Base-by-base conservation (phyloP, 2,113 vertebrate genomes). In the Ammodytes dubius region DNA sequence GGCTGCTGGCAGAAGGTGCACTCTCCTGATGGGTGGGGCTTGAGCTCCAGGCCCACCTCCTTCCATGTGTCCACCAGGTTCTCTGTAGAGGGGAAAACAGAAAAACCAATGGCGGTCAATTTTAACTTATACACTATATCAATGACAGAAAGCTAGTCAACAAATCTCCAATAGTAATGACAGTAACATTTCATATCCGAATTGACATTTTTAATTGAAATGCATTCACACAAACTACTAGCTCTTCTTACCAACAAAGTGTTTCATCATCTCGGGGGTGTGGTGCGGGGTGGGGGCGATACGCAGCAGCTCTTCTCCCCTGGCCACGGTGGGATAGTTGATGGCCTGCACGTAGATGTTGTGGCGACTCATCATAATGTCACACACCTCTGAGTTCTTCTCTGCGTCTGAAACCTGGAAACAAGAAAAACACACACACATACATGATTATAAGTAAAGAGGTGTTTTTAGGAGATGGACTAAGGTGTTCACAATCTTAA, bases 261-360 rank as follows among this genome's bases (percentile, higher is more conserved):
- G 97, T 81, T 87, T 95, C 97, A 99, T 99, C 98, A 99, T 99
- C 94, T 99, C 97, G 0, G 98, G 98, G 0, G 96, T 98, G 92
- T 99, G 98, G 78, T 99, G 98, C 6, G 98, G 98, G 0, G 98
- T 99, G 4, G 98, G 97, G 3, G 98, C 98, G 2, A 99, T 99
- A 15, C 98, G 96, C 57, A 99, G 95, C 35, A 99, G 96, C 87
- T 99, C 98, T 4, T 99, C 96, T 40, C 98, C 98, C 0, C 95
- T 95, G 4, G 97, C 96, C 10, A 99, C 98, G 0, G 98, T 99
- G 0, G 98, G 98, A 83, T 98, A 99, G 81, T 99, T 99, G 88
- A 99, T 99, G 40, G 98, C 98, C 84, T 99, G 98, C 63, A 99
- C 98, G 0, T 99, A 99, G 91, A 99, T 97, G 91, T 97, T 98